Evolutionary conservation across 53 echinoderm and acorn worm genomes (phyloP), one percentile per base, ranked within the genome.

Genomic region (Temnopleurus reevesii): DNA sequence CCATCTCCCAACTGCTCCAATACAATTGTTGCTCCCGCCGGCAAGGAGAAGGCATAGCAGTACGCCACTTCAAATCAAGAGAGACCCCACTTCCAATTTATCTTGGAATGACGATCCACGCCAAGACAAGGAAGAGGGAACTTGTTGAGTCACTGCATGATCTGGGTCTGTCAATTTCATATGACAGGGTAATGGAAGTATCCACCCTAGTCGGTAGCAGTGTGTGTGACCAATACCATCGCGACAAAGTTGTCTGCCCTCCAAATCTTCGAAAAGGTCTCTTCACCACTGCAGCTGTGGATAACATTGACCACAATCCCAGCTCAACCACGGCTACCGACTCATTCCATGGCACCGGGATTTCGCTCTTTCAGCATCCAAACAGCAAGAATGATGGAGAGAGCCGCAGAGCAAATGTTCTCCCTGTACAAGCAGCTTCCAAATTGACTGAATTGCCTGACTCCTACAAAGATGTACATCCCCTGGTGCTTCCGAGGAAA

Each of bases 301-400:
- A 93, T 76, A 93, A 91, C 54, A 93, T 91, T 21, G 91, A 93
- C 45, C 93, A 93, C 41, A 91, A 93, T 61, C 89, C 89, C 12
- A 89, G 76, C 21, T 76, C 94, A 24, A 90, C 92, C 8, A 92
- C 83, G 19, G 90, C 89, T 8, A 49, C 38, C 12, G 86, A 59
- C 23, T 80, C 91, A 2, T 93, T 93, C 63, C 94, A 94, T 63
- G 92, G 90, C 5, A 94, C 94, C 29, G 89, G 89, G 2, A 91
- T 94, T 15, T 90, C 90, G 31, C 36, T 92, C 12, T 90, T 89
- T n/a, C 93, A 92, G 53, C 86, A 88, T 30, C 89, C 93, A 45
- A 55, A 33, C 47, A 19, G 23, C 30, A 15, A 44, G 13, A 49
- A 59, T 24, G 12, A 46, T 12, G 92, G 90, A 45, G 54, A 34